A percentile compares a stretch with the other conserved stretches of the same genome.
phyloP scores from a whole-genome alignment of 2,113 vertebrate genomes.

The Pomatorhinus ruficollis region DNA sequence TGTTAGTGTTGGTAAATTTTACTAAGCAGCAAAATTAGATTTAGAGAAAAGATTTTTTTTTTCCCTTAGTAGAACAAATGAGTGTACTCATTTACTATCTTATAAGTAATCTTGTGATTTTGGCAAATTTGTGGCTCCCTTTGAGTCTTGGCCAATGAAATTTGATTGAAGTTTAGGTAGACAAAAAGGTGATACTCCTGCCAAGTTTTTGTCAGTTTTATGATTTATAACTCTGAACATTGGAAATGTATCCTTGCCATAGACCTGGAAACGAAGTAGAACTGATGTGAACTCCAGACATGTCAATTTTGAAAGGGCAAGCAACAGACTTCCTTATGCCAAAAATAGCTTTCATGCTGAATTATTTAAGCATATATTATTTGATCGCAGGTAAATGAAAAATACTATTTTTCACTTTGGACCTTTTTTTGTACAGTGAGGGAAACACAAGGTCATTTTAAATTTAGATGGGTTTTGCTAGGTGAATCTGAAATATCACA shows the following conservation, averaged over 20 bases:
- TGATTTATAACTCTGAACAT: constrained; percentile 36
- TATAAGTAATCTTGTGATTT: neutral
- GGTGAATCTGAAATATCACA: neutral
- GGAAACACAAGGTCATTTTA: neutral
- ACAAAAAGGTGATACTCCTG: neutral
- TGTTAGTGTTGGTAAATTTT: neutral
- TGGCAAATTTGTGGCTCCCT: neutral
- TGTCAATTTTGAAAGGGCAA: constrained; percentile 50
- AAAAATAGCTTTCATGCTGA: constrained; percentile 53
- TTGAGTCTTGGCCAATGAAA: constrained; percentile 4
- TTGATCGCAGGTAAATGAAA: neutral
- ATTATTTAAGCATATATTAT: neutral
- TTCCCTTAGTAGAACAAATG: neutral
- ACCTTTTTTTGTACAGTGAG: neutral
- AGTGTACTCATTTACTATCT: neutral
- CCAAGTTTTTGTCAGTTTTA: constrained; percentile 40
- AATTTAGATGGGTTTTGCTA: neutral
- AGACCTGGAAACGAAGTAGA: constrained; percentile 12
- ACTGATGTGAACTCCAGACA: constrained; percentile 9
- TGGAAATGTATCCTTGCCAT: neutral
- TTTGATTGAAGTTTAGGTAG: constrained; percentile 9
- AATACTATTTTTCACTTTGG: neutral
- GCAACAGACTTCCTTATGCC: constrained; percentile 49
- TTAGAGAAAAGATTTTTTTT: neutral
- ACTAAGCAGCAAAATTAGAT: neutral